Percentiles rank a stretch among this genome's conserved stretches.
Conservation (phyloP, 2,888 invertebrate genomes). For the Lasiommata megera region DNA sequence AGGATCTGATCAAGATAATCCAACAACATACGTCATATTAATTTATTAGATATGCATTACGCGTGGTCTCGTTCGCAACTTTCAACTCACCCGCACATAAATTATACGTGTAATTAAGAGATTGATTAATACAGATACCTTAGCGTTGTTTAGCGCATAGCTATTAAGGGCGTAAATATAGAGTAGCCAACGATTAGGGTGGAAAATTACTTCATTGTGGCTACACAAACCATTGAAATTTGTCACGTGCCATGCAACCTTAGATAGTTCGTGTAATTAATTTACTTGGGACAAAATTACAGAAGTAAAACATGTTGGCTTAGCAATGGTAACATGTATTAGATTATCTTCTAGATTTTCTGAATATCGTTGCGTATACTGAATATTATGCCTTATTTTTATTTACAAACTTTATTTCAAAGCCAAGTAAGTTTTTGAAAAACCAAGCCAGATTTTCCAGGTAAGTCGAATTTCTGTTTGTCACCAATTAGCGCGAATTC, state of each 20-base stretch:
- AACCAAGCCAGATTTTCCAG: no score
- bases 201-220: constrained; percentile 17
- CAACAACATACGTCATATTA: constrained; percentile 27
- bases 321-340: no score
- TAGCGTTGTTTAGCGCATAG: constrained; percentile 21
- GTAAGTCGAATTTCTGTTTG: no score
- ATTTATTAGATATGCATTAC: constrained; percentile 27
- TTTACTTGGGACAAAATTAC: neutral
- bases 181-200: constrained; percentile 11
- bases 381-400: no score
- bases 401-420: no score
- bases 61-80: constrained; percentile 25
- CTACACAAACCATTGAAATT: constrained; percentile 8
- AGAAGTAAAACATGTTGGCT: neutral
- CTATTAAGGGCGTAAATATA: constrained; percentile 23
- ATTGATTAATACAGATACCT: constrained; percentile 30
- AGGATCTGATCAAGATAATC: constrained; percentile 26
- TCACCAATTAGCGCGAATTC: no score
- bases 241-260: constrained; percentile 4
- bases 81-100: constrained; percentile 29
- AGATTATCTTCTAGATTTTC: no score
- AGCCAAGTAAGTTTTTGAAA: no score
- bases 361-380: no score
- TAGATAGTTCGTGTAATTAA: neutral
- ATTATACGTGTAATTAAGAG: constrained; percentile 32